Percentiles rank a stretch among this genome's conserved stretches.
Conservation (phyloP, 30 jellyfish, hydroid and myxozoan species). For the Aurelia coerulea region DNA sequence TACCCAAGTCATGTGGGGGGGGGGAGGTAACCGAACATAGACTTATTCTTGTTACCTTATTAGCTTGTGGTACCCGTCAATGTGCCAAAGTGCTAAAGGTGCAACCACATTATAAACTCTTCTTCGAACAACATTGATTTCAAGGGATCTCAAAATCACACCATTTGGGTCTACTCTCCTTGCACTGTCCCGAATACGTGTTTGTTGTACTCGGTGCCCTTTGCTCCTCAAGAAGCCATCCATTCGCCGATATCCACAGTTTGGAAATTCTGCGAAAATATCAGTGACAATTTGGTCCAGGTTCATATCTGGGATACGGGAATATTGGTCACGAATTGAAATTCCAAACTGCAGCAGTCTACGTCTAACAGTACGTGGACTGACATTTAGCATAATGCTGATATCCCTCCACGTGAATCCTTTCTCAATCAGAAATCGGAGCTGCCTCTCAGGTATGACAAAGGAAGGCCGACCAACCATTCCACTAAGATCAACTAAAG, state of each 20-base stretch:
- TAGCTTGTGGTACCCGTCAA: slow-evolving; percentile 27
- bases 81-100: slow-evolving; percentile 13
- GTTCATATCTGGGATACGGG: background rate
- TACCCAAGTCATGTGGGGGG: no score
- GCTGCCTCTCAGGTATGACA: background rate
- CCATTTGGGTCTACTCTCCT: slow-evolving; percentile 53
- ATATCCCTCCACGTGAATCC: background rate
- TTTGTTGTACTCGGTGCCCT: background rate
- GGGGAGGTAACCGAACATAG: no score
- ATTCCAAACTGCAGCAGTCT: slow-evolving; percentile 1
- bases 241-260: slow-evolving; percentile 40
- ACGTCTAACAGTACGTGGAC: background rate
- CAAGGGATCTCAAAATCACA: slow-evolving; percentile 22
- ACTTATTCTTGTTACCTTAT: background rate
- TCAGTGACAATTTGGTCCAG: slow-evolving; percentile 15
- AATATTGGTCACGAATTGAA: background rate
- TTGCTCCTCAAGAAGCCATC: slow-evolving; percentile 13
- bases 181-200: slow-evolving; percentile 8
- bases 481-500: no score
- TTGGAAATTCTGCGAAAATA: background rate
- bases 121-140: background rate
- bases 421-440: background rate
- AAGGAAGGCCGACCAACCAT: background rate
- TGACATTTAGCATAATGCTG: slow-evolving; percentile 19
- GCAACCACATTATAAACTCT: slow-evolving; percentile 16